phyloP scores from a whole-genome alignment of 2,113 vertebrate species.

The Brachyhypopomus occidentalis region DNA sequence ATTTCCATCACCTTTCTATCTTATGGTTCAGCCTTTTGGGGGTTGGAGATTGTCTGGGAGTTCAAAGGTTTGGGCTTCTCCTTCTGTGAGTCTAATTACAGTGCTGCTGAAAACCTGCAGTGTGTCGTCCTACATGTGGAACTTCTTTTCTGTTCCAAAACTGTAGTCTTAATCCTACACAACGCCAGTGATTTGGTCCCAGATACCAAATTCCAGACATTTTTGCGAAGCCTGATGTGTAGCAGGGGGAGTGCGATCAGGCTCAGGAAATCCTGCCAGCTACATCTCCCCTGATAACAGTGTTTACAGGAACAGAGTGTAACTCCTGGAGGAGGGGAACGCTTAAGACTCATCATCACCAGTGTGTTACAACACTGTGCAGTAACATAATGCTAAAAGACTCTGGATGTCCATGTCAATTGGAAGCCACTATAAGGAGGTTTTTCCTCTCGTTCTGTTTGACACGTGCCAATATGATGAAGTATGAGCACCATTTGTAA shows the following conservation, averaged over 20 bases:
- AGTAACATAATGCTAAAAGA: background rate
- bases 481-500: background rate
- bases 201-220: background rate
- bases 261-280: slow-evolving; percentile 49
- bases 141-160: background rate
- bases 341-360: background rate
- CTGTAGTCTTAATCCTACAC: background rate
- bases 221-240: slow-evolving; percentile 8
- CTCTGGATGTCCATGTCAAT: no score
- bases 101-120: background rate
- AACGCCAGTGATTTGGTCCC: background rate
- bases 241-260: slow-evolving; percentile 13
- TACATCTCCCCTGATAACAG: slow-evolving; percentile 41
- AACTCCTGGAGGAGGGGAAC: background rate
- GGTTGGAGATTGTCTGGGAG: background rate
- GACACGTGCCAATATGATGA: no score
- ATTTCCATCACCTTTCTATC: background rate
- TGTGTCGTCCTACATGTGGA: background rate
- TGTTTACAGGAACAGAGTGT: slow-evolving; percentile 42
- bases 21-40: background rate
- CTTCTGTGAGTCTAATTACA: slow-evolving; percentile 7
- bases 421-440: no score
- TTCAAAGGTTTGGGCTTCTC: background rate
- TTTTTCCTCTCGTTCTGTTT: no score
- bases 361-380: background rate